Conservation (phyloP, 2,113 vertebrate genomes). For the Colaptes auratus region DNA sequence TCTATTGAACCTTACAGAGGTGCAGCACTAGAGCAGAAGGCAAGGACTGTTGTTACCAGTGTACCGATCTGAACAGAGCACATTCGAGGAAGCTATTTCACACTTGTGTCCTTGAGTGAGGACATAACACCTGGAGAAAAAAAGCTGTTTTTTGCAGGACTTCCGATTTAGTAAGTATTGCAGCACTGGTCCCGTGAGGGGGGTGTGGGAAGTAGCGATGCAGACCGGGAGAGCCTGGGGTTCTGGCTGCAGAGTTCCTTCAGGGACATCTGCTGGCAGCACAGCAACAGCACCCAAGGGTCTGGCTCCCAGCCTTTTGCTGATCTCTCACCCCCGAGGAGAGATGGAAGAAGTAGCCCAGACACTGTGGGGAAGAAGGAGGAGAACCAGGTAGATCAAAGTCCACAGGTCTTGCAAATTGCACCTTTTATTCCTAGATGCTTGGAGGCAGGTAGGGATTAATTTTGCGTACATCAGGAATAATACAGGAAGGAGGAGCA, state of each 20-base stretch:
- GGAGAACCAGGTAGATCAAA: not conserved
- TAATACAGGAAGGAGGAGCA: not conserved
- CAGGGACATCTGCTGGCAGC: not conserved
- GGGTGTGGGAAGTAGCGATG: not conserved
- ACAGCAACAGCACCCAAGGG: not conserved
- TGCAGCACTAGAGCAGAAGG: not conserved
- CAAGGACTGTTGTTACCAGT: not conserved
- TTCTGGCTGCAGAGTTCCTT: not conserved
- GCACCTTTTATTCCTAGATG: not conserved
- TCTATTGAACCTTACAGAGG: not conserved
- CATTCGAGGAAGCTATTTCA: not conserved
- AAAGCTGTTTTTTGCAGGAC: not conserved
- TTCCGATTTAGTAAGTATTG: not conserved
- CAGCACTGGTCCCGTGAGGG: not conserved
- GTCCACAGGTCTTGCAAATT: not conserved
- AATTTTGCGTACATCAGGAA: not conserved
- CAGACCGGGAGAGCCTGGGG: not conserved
- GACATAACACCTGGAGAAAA: not conserved
- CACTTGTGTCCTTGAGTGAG: not conserved
- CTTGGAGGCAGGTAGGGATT: not conserved
- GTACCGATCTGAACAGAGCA: not conserved
- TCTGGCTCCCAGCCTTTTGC: too few relatives aligned
- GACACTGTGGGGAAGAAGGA: accelerated
- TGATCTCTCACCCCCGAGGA: not conserved
- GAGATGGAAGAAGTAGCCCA: not conserved